Percentiles rank a stretch among this genome's conserved stretches.
Evolutionary conservation across 2,888 invertebrate genomes (phyloP).

Genomic region (Amphiduros pacificus): DNA sequence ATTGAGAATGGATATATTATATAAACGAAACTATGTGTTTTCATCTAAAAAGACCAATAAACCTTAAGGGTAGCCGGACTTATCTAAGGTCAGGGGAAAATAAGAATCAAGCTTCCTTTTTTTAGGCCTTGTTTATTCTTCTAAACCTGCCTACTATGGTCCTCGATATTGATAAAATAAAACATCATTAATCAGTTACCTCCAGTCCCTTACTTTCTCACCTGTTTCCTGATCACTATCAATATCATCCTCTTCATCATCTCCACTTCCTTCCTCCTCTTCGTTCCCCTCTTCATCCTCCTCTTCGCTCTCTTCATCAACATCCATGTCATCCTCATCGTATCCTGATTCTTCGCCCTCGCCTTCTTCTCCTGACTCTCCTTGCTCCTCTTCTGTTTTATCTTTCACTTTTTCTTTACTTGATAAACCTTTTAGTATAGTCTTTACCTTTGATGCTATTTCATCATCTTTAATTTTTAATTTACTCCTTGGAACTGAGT

Average conservation of each 20-base stretch:
- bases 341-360: slow-evolving; percentile 21
- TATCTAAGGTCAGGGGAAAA: no score
- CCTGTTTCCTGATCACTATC: slow-evolving; percentile 14
- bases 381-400: slow-evolving; percentile 6
- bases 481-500: background rate
- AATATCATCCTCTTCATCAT: slow-evolving; percentile 12
- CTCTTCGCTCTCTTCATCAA: slow-evolving; percentile 24
- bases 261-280: slow-evolving; percentile 10
- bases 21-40: no score
- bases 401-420: slow-evolving; percentile 8
- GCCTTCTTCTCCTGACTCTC: slow-evolving; percentile 12
- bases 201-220: slow-evolving; percentile 9
- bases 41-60: no score
- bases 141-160: no score
- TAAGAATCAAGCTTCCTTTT: no score
- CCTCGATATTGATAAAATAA: no score
- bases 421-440: slow-evolving; percentile 30
- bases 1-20: no score
- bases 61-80: no score
- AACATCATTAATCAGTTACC: no score
- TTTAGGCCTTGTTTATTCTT: no score
- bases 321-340: slow-evolving; percentile 21
- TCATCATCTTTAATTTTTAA: background rate
- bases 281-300: slow-evolving; percentile 16
- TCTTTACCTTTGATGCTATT: background rate